phyloP scores from a whole-genome alignment of 1,140 invertebrate genomes.

The Megalopta genalis region DNA sequence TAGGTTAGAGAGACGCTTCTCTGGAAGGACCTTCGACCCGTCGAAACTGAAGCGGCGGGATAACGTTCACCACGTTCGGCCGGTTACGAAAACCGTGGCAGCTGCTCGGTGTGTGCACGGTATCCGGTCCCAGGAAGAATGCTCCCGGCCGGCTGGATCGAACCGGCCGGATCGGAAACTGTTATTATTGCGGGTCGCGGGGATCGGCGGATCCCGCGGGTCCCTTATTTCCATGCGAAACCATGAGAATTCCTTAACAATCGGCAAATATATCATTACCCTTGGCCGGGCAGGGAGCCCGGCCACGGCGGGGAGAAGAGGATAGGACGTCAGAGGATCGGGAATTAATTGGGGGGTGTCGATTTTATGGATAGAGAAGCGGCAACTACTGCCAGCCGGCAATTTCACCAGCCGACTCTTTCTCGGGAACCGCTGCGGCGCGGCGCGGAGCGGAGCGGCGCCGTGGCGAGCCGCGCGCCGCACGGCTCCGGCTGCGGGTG shows the following conservation, averaged over 20 bases:
- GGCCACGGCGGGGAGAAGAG: background rate
- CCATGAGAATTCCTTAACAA: slow-evolving; percentile 44
- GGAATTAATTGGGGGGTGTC: slow-evolving; percentile 45
- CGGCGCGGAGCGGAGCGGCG: no score
- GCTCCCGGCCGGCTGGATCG: slow-evolving; percentile 10
- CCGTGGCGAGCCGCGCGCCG: no score
- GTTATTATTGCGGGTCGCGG: slow-evolving; percentile 26
- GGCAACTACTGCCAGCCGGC: slow-evolving; percentile 42
- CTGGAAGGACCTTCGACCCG: no score
- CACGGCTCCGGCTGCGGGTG: slow-evolving; percentile 34
- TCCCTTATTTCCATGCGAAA: slow-evolving; percentile 42
- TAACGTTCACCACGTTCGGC: no score
- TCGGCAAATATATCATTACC: slow-evolving; percentile 47
- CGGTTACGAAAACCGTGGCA: no score
- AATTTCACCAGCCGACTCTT: slow-evolving; percentile 37
- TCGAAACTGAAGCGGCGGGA: no score
- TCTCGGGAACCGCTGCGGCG: no score
- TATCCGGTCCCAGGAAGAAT: background rate
- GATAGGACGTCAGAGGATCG: slow-evolving; percentile 25
- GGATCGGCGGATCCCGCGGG: background rate
- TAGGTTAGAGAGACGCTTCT: no score
- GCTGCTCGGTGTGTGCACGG: background rate
- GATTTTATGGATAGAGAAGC: slow-evolving; percentile 52
- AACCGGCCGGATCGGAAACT: slow-evolving; percentile 1
- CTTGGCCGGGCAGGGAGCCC: background rate